Conservation (phyloP, 2,888 invertebrate species). For the Agrochola lota region DNA sequence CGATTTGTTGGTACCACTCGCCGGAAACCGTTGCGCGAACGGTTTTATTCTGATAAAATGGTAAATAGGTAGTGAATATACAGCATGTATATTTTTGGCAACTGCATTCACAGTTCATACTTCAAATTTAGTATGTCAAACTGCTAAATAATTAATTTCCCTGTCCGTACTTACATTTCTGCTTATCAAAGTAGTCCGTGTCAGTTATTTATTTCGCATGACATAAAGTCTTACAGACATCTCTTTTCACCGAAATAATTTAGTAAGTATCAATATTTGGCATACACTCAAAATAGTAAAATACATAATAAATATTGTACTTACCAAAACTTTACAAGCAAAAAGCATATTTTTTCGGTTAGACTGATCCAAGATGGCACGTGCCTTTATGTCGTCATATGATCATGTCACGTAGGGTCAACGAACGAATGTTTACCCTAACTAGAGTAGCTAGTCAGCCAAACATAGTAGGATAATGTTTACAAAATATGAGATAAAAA, state of each 20-base stretch:
- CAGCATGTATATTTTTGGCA: not conserved
- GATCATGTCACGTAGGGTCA: slow-evolving; percentile 44
- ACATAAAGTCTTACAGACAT: not conserved
- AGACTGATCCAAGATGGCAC: slow-evolving; percentile 32
- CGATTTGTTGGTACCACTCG: slow-evolving; percentile 47
- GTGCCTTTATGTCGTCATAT: slow-evolving; percentile 9
- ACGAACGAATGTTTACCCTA: slow-evolving; percentile 51
- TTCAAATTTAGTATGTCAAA: not conserved
- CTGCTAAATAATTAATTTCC: not conserved
- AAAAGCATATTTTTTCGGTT: not conserved
- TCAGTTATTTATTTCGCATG: not conserved
- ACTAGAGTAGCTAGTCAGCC: slow-evolving; percentile 3
- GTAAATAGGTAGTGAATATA: slow-evolving; percentile 15
- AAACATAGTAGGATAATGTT: slow-evolving; percentile 26
- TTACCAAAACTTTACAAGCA: slow-evolving; percentile 9
- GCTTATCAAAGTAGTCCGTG: not conserved
- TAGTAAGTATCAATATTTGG: slow-evolving; percentile 11
- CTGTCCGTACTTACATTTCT: not conserved
- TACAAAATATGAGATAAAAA: slow-evolving; percentile 37
- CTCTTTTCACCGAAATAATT: not conserved
- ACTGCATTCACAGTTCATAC: not conserved
- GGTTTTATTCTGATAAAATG: slow-evolving; percentile 57
- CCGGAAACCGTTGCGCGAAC: slow-evolving; percentile 52
- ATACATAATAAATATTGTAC: slow-evolving; percentile 7
- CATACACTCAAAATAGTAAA: slow-evolving; percentile 14